Percentiles rank a stretch among this genome's conserved stretches.
Conservation (phyloP, 2,888 invertebrate species). For the Hartigia nigra region DNA sequence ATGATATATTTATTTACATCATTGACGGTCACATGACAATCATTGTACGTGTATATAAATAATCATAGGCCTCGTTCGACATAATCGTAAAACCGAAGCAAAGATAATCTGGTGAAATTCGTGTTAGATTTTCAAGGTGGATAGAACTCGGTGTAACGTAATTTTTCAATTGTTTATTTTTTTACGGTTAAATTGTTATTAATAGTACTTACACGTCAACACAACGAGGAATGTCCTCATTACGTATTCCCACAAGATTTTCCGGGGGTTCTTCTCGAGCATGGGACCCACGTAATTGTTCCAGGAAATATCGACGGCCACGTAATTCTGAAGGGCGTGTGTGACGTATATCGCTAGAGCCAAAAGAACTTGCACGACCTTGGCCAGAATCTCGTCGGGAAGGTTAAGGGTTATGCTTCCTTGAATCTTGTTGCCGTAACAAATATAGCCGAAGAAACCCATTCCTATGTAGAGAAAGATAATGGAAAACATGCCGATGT, state of each 20-base stretch:
- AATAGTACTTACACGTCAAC: conserved; percentile 81
- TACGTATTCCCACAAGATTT: conserved; percentile 79
- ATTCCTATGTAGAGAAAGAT: conserved; percentile 86
- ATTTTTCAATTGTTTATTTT: background rate
- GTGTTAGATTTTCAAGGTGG: background rate
- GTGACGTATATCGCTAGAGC: conserved; percentile 90
- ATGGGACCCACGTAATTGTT: conserved; percentile 77
- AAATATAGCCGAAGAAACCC: conserved; percentile 92
- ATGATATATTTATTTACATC: background rate
- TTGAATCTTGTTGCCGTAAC: conserved; percentile 77
- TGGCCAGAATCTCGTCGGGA: conserved; percentile 75
- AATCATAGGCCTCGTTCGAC: background rate
- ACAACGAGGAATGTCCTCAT: conserved; percentile 83
- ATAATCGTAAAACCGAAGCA: background rate
- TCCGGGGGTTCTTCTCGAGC: conserved; percentile 72
- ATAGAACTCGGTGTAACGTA: background rate
- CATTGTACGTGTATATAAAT: background rate
- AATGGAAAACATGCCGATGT: conserved; percentile 85
- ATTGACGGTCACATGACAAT: background rate
- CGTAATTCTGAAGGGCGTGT: conserved; percentile 94
- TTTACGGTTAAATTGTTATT: background rate
- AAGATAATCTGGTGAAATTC: background rate
- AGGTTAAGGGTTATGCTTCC: conserved; percentile 92
- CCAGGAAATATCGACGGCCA: conserved; percentile 94
- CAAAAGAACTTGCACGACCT: conserved; percentile 78